Conservation (phyloP, 1,140 invertebrate genomes). For the Drosophila lowei region DNA sequence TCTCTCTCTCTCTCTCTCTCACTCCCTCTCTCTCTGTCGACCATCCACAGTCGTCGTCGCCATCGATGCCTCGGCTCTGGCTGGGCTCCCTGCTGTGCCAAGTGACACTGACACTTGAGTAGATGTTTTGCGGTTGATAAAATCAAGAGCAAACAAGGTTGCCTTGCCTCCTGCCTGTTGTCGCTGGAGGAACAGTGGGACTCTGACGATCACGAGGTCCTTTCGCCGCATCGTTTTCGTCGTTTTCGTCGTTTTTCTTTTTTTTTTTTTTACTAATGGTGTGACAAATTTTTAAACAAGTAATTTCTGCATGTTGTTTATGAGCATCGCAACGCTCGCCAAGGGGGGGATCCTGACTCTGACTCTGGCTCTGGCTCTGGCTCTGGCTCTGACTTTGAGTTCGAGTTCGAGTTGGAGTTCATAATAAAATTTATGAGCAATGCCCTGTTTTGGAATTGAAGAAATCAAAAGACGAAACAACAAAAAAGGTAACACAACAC, state of each 20-base stretch:
- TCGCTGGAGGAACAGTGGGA: slow-evolving; percentile 16
- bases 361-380: too few species aligned
- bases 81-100: slow-evolving; percentile 67
- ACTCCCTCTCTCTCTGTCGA: slow-evolving; percentile 2
- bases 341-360: slow-evolving; percentile 48
- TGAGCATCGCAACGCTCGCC: slow-evolving; percentile 71
- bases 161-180: background rate
- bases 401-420: slow-evolving; percentile 44
- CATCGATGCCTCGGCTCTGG: slow-evolving; percentile 45
- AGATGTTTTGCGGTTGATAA: slow-evolving; percentile 82
- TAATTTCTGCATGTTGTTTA: slow-evolving; percentile 82
- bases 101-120: slow-evolving; percentile 82
- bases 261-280: slow-evolving; percentile 72
- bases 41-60: slow-evolving; percentile 23
- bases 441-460: slow-evolving; percentile 55
- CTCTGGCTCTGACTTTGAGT: slow-evolving; percentile 6
- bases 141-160: slow-evolving; percentile 79
- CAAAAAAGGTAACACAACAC: slow-evolving; percentile 10
- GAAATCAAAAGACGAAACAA: slow-evolving; percentile 32
- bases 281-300: slow-evolving; percentile 81
- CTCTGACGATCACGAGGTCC: slow-evolving; percentile 56
- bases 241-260: slow-evolving; percentile 36
- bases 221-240: slow-evolving; percentile 70
- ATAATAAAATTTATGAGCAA: slow-evolving; percentile 81
- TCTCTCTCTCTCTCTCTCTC: background rate